These are phyloP conservation scores for Solenodon paradoxus DNA, from an alignment of 2,113 vertebrate genomes.

Conservation along the genomic window DNA sequence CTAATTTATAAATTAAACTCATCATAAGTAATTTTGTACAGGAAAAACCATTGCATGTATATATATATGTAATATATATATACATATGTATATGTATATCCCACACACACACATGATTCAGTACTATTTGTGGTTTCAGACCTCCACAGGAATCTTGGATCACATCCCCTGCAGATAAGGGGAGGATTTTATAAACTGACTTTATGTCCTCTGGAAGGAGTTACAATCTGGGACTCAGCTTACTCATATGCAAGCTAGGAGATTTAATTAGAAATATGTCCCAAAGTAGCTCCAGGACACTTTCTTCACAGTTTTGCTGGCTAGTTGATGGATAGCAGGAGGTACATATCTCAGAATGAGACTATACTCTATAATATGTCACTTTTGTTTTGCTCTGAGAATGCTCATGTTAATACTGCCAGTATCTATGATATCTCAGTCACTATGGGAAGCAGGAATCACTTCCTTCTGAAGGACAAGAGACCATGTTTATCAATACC, in stretches of 20 bases:
- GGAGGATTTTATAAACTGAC: not conserved
- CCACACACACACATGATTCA: no score
- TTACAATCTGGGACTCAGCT: not conserved
- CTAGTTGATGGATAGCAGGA: not conserved
- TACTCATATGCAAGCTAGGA: not conserved
- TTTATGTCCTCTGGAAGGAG: not conserved
- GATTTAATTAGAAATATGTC: not conserved
- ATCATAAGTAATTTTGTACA: not conserved
- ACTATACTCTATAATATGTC: not conserved
- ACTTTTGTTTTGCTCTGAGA: not conserved
- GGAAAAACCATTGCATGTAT: not conserved
- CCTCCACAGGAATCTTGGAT: not conserved
- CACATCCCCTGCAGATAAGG: no score
- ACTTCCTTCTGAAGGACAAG: not conserved
- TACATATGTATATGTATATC: no score
- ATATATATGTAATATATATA: no score
- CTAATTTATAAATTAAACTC: not conserved
- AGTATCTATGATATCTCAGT: not conserved
- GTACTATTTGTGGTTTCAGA: not conserved
- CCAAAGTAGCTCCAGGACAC: not conserved
- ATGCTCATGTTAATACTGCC: not conserved
- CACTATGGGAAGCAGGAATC: not conserved
- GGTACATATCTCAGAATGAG: not conserved
- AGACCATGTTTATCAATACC: not conserved
- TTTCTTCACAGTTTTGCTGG: not conserved